Evolutionary conservation across 2,888 invertebrate species (phyloP), one percentile per base, ranked within the genome.

Genomic region (Cheilosia vernalis): DNA sequence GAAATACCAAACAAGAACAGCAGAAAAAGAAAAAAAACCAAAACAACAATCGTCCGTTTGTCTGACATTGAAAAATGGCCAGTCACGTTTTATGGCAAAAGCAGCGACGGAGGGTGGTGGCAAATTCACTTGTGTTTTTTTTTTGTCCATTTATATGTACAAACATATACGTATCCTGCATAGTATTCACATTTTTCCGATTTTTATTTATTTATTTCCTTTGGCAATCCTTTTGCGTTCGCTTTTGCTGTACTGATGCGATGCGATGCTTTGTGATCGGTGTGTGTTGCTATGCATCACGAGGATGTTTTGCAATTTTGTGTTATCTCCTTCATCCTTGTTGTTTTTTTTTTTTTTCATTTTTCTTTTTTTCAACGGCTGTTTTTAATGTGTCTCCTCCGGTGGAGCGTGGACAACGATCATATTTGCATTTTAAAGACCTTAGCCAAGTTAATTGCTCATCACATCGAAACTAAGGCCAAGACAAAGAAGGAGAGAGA

Each of bases 41-140:
- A n/a, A n/a, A n/a, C n/a, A 87, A 87, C 81, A 87, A 79, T 86
- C 81, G 80, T 88, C 88, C 88, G 91, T 90, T 88, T 89, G 90
- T 91, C 91, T 91, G 91, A 91, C 92, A 92, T 92, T 91, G 92
- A 91, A 91, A 91, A 92, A 91, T 91, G 91, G 90, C 89, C 89
- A 90, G 92, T 92, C 91, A 92, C 91, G 91, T 92, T 91, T 91
- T 91, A 89, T 89, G 89, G 89, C 88, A 81, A 44, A 53, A 51
- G 42, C 9, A 33, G n/a, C 69, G 27, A 30, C 49, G 42, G 42
- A 13, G 51, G 37, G 17, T 1, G 61, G 33, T 37, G 40, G 37
- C 9, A 17, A 63, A 17, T 79, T 73, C 72, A 55, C 70, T 51
- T 61, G 63, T 55, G 53, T 73, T 80, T 82, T 58, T 80, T 87